A percentile compares a stretch with the other conserved stretches of the same genome.
phyloP scores from a whole-genome alignment of 2,797 vertebrate genomes.

The Perodicticus potto region DNA sequence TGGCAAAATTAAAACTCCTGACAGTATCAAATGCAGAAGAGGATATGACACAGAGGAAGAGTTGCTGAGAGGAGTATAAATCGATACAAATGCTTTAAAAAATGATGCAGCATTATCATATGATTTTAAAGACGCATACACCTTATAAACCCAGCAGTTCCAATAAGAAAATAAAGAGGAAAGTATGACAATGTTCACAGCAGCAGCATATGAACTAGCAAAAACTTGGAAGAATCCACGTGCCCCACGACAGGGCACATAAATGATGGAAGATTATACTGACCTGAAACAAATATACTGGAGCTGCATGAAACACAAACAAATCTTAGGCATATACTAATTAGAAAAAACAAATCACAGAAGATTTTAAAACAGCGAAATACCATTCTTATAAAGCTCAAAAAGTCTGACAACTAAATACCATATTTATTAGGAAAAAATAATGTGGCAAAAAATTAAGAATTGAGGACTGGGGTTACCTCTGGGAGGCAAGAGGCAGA shows the following conservation, averaged over 20 bases:
- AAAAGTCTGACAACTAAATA: neutral
- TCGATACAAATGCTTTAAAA: neutral
- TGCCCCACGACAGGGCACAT: neutral
- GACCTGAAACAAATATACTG: neutral
- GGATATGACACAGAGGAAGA: too few species aligned
- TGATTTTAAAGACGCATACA: neutral
- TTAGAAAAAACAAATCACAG: neutral
- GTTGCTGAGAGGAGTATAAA: neutral
- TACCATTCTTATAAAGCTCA: neutral
- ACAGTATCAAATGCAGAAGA: neutral
- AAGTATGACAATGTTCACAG: neutral
- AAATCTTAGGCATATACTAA: too few species aligned
- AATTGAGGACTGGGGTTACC: neutral
- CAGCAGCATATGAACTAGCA: neutral
- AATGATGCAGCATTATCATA: neutral
- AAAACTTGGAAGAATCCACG: neutral
- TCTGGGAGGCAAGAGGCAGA: neutral
- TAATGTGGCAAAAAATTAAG: neutral
- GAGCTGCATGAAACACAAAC: neutral
- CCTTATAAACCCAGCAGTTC: neutral
- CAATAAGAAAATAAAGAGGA: neutral
- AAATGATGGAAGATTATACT: neutral
- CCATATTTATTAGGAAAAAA: neutral
- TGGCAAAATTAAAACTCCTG: neutral
- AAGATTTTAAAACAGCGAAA: neutral